These are phyloP conservation scores for Bedellia somnulentella DNA, from an alignment of 2,888 invertebrate species.

Conservation along the genomic window DNA sequence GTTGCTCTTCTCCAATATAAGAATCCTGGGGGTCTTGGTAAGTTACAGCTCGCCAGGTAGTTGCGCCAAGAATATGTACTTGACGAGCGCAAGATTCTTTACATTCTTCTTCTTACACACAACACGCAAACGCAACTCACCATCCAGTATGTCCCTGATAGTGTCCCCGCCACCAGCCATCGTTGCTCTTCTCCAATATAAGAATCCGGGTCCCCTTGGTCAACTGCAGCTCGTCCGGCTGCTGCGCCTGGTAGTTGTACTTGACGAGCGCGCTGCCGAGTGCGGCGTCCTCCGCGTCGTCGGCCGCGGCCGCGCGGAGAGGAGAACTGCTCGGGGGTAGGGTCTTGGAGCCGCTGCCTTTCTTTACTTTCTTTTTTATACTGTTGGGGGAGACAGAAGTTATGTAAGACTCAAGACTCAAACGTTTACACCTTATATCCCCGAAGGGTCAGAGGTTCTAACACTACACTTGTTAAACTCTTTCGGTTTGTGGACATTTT, in stretches of 20 bases:
- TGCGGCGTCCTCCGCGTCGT: slow-evolving; percentile 84
- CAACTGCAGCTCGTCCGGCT: slow-evolving; percentile 92
- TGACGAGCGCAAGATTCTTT: slow-evolving; percentile 95
- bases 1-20: slow-evolving; percentile 96
- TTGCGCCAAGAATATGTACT: slow-evolving; percentile 92
- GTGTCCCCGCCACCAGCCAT: slow-evolving; percentile 99
- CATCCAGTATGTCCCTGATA: slow-evolving; percentile 59
- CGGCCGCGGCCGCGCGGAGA: slow-evolving; percentile 74
- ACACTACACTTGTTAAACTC: too few relatives aligned
- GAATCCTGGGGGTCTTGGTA: slow-evolving; percentile 90
- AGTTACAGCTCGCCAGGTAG: slow-evolving; percentile 95
- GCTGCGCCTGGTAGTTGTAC: slow-evolving; percentile 91
- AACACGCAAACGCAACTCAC: slow-evolving; percentile 17
- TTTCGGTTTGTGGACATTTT: too few relatives aligned
- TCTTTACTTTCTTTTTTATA: slow-evolving; percentile 86
- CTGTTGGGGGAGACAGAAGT: too few relatives aligned
- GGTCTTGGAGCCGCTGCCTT: slow-evolving; percentile 82
- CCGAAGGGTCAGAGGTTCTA: too few relatives aligned
- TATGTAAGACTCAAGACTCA: too few relatives aligned
- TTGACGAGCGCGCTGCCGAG: slow-evolving; percentile 91
- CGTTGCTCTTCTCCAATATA: slow-evolving; percentile 97
- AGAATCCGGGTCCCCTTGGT: slow-evolving; percentile 93
- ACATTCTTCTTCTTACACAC: neutral
- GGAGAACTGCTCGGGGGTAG: slow-evolving; percentile 84
- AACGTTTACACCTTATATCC: too few relatives aligned